Evolutionary conservation across 2,797 vertebrate genomes (phyloP), one percentile per base, ranked within the genome.

Genomic region (Simalia tracyae): DNA sequence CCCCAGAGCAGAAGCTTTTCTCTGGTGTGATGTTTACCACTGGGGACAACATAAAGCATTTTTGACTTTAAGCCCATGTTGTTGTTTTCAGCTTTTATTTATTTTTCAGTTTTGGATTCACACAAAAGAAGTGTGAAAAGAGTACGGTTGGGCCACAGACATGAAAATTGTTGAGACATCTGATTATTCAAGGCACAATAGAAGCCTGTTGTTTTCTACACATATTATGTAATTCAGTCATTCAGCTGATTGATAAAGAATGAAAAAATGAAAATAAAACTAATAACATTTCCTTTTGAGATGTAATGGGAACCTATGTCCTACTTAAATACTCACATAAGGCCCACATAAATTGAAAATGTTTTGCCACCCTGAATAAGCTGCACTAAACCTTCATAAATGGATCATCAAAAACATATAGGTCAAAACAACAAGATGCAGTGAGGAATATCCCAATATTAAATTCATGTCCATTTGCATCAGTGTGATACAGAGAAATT

Each of bases 61-160:
- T 95, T 92, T 96, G 94, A 91, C 94, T 95, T 2, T 24, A 84
- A 93, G 95, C 92, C 93, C 42, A n/a, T 8, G 1, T n/a, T 54
- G 76, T 42, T 76, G 22, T 89, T 91, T 95, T 93, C 94, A 84
- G 94, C 93, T 93, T 93, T 95, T 93, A 95, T 94, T 95, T 94
- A 94, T 86, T 24, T 64, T 86, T 5, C 91, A 11, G 5, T 31
- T 10, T 72, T 92, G 93, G 92, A 94, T 36, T 19, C 72, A 22
- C 0, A 12, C 84, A 36, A 36, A 36, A 36, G 36, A 36, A 36
- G 36, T 36, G 36, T 36, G 36, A 36, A 36, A 36, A 42, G 15
- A 63, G n/a, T 19, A n/a, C 4, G 81, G 68, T 12, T 9, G 88
- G 87, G 19, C 28, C 19, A 1, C 2, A 26, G 54, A 54, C 88